These are phyloP conservation scores for Heteractis magnifica DNA, from an alignment of 92 coral and sea anemone genomes.

Conservation along the genomic window DNA sequence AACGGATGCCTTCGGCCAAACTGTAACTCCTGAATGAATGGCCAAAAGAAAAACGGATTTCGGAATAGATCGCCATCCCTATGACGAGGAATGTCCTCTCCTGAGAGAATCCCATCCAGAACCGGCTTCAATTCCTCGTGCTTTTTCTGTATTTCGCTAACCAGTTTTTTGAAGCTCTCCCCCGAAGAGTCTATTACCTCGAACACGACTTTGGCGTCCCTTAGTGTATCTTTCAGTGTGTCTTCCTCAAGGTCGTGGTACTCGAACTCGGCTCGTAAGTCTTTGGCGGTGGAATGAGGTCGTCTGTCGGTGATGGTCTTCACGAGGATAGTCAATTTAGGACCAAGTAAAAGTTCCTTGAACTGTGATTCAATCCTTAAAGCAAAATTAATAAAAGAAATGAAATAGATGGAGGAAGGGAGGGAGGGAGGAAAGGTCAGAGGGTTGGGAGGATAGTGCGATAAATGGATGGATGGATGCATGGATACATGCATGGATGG, in stretches of 20 bases:
- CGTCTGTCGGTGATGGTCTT: constrained; percentile 30
- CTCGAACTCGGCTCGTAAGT: constrained; percentile 17
- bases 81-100: constrained; percentile 16
- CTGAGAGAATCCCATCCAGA: constrained; percentile 25
- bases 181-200: constrained; percentile 43
- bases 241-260: constrained; percentile 22
- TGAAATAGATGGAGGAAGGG: neutral
- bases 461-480: too few relatives aligned
- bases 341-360: constrained; percentile 51
- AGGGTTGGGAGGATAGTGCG: too few relatives aligned
- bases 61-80: neutral
- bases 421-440: neutral
- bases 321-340: constrained; percentile 30
- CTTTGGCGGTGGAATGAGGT: constrained; percentile 19
- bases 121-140: constrained; percentile 31
- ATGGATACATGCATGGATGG: too few relatives aligned
- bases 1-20: neutral
- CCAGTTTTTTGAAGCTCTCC: constrained; percentile 29
- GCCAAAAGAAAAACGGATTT: constrained; percentile 15
- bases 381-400: neutral
- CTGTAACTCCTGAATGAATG: constrained; percentile 6
- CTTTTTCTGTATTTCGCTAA: constrained; percentile 17
- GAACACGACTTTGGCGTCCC: constrained; percentile 37
- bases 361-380: constrained; percentile 22
- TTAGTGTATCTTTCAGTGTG: constrained; percentile 25